These are phyloP conservation scores for Nipponia nippon DNA, from an alignment of 2,113 vertebrate species.

Conservation along the genomic window DNA sequence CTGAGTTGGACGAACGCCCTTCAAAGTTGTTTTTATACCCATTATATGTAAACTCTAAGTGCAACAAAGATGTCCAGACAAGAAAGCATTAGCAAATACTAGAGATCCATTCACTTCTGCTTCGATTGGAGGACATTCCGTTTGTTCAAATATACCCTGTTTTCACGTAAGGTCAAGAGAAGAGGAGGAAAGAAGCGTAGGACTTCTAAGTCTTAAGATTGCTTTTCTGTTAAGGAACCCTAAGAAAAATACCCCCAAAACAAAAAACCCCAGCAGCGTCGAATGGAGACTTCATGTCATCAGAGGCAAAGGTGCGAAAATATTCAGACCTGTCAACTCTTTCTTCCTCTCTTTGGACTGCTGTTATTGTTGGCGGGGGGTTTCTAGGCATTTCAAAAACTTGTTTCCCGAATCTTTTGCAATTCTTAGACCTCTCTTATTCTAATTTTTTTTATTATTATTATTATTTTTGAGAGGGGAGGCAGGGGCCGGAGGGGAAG, in stretches of 20 bases:
- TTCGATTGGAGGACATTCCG: conserved; percentile 84
- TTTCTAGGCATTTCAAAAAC: neutral
- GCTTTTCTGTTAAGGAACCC: conserved; percentile 66
- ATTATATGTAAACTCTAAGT: conserved; percentile 99
- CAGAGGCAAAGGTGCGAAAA: conserved; percentile 20
- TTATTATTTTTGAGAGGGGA: neutral
- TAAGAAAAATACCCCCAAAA: conserved; percentile 8
- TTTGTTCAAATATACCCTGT: conserved; percentile 99
- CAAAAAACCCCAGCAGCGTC: neutral
- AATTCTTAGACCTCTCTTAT: neutral
- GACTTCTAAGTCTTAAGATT: conserved; percentile 67
- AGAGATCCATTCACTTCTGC: conserved; percentile 72
- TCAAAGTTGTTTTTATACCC: conserved; percentile 89
- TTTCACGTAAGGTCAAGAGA: conserved; percentile 94
- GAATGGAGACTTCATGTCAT: neutral
- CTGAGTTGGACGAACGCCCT: conserved; percentile 81
- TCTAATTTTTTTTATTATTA: neutral
- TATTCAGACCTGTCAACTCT: conserved; percentile 40
- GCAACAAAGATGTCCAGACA: conserved; percentile 92
- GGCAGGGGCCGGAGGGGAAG: neutral
- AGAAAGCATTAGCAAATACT: conserved; percentile 73
- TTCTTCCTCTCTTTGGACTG: conserved; percentile 46
- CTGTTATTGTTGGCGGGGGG: neutral
- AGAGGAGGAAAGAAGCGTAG: conserved; percentile 73
- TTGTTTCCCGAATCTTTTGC: neutral